Evolutionary conservation across 2,113 vertebrate species (phyloP).

Genomic region (Rhombomys opimus): DNA sequence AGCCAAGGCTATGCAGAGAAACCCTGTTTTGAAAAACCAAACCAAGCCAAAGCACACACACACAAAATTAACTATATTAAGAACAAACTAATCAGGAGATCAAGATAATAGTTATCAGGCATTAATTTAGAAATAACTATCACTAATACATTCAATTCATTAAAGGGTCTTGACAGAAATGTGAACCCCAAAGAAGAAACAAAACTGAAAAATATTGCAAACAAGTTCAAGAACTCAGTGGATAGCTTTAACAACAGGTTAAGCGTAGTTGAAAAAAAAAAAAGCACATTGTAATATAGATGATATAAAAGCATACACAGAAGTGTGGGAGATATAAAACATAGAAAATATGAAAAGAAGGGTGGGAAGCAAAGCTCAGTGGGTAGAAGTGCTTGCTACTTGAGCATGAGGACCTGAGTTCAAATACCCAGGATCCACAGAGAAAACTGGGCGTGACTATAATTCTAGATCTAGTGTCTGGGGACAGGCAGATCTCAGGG

Average conservation of each 20-base stretch:
- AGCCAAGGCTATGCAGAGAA: too few relatives aligned
- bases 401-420: background rate
- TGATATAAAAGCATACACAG: background rate
- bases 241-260: background rate
- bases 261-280: background rate
- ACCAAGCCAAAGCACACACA: too few relatives aligned
- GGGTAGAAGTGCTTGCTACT: background rate
- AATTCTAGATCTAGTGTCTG: background rate
- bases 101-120: background rate
- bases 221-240: background rate
- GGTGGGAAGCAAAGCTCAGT: too few relatives aligned
- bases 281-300: background rate
- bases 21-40: too few relatives aligned
- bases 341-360: background rate
- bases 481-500: background rate
- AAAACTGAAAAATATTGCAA: background rate
- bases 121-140: background rate
- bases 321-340: constrained; percentile 5
- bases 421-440: background rate
- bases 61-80: background rate
- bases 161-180: background rate
- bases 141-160: background rate
- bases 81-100: background rate
- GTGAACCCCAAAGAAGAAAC: background rate
- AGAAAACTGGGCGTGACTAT: background rate